Evolutionary conservation across 2,797 vertebrate genomes (phyloP), one percentile per base, ranked within the genome.

Genomic region (Esox lucius): DNA sequence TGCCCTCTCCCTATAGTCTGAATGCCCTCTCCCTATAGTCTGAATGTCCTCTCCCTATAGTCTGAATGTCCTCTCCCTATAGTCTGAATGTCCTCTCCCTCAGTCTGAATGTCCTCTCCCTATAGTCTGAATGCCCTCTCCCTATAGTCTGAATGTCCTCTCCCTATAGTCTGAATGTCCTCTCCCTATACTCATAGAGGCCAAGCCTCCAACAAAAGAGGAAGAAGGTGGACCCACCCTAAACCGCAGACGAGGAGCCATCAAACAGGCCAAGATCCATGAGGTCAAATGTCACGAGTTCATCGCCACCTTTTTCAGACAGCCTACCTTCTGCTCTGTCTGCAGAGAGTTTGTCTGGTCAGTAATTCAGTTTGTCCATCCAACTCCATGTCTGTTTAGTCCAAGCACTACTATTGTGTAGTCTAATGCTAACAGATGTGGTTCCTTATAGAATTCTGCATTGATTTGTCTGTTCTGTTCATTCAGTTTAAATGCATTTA

Each of bases 181-280:
- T 31, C 46, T 51, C n/a, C 46, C 24, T 51, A 13, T 28, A 28
- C 42, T 51, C 46, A 0, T 81, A 97, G 98, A 98, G 80, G 91
- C 90, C 83, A 96, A 92, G 73, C 95, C 95, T 83, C 91, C 94
- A 0, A 9, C 88, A 7, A 92, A 92, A 68, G 91, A 95, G 76
- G 92, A 92, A 46, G 96, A 95, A 35, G 95, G 96, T 48, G 95
- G 91, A 0, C 92, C 92, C 0, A 95, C 87, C 33, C 91, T 99
- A 72, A 97, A 96, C 90, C 96, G 97, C 39, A 91, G 95, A 51
- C 95, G 98, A 82, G 98, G 98, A 53, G 98, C 98, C 80, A 98
- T 99, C 90, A 99, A 99, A 79, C 98, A 99, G 87, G 97, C 98
- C 79, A 99, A 99, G 91, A 95, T 99, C 89, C 98, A 99, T 94